phyloP scores from a whole-genome alignment of 53 echinoderm and acorn worm genomes.

The Zoroaster sp. region DNA sequence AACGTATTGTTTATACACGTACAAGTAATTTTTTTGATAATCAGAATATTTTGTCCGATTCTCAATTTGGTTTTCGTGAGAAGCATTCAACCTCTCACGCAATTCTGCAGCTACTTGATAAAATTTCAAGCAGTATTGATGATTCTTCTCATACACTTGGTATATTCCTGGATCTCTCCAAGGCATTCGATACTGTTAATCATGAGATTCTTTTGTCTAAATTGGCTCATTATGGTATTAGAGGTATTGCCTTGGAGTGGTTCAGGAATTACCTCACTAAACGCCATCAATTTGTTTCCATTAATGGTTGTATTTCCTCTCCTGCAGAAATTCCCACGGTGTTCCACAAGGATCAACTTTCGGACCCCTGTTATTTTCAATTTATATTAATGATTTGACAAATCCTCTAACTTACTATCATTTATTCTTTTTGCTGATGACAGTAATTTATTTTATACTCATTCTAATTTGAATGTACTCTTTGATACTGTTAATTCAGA shows the following conservation, averaged over 20 bases:
- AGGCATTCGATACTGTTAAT: conserved; percentile 12
- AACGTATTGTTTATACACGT: conserved; percentile 9
- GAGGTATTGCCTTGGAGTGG: conserved; percentile 47
- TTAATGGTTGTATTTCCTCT: background rate
- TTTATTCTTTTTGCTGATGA: too few species aligned
- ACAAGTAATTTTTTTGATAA: background rate
- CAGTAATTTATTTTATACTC: too few species aligned
- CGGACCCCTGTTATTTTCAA: too few species aligned
- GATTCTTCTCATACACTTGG: background rate
- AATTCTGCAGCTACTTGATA: background rate
- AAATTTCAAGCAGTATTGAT: background rate
- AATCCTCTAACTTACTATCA: too few species aligned
- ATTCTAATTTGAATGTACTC: too few species aligned
- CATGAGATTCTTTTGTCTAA: conserved; percentile 25
- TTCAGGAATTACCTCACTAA: conserved; percentile 18
- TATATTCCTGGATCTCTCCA: conserved; percentile 8
- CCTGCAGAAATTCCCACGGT: too few species aligned
- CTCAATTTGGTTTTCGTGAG: conserved; percentile 20
- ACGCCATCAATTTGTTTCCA: conserved; percentile 9
- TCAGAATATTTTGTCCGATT: conserved; percentile 1
- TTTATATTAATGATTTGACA: too few species aligned
- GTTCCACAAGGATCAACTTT: too few species aligned
- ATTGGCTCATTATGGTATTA: conserved; percentile 14
- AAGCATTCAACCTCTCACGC: conserved; percentile 2
- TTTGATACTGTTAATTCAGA: too few species aligned